Evolutionary conservation across 2,797 vertebrate genomes (phyloP).

Genomic region (Chelonia mydas): DNA sequence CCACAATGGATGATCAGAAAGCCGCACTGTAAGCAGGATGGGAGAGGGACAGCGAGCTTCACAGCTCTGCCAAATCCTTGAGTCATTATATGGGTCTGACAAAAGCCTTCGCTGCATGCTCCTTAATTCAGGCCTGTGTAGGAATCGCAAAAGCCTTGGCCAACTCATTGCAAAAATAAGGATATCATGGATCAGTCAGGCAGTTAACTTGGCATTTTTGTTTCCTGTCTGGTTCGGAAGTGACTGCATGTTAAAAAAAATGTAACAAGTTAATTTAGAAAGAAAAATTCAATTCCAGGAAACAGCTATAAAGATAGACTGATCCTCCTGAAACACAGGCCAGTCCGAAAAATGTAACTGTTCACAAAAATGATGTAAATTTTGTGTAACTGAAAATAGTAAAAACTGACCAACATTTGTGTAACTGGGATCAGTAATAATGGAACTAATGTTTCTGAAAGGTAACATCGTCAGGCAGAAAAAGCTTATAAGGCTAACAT

Average conservation of each 20-base stretch:
- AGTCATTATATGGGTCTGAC: neutral
- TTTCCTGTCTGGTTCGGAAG: conserved; percentile 7
- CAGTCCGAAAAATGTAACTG: neutral
- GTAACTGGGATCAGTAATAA: neutral
- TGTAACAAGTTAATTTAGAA: conserved; percentile 4
- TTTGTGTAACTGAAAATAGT: neutral
- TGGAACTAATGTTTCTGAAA: neutral
- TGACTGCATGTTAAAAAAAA: neutral
- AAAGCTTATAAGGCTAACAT: neutral
- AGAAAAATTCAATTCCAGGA: neutral
- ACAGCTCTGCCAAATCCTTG: neutral
- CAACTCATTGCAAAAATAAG: neutral
- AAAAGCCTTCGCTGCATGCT: neutral
- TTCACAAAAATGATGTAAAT: neutral
- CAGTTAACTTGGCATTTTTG: neutral
- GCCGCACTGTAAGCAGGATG: neutral
- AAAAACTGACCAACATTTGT: neutral
- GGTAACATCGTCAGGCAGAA: neutral
- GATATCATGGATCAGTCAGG: neutral
- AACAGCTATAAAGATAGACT: neutral
- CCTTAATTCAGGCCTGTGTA: neutral
- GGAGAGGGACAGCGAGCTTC: neutral
- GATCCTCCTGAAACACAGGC: neutral
- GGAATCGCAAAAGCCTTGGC: neutral
- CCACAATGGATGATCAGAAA: neutral